Conservation (phyloP, 1,140 invertebrate genomes). For the Euwallacea similis region DNA sequence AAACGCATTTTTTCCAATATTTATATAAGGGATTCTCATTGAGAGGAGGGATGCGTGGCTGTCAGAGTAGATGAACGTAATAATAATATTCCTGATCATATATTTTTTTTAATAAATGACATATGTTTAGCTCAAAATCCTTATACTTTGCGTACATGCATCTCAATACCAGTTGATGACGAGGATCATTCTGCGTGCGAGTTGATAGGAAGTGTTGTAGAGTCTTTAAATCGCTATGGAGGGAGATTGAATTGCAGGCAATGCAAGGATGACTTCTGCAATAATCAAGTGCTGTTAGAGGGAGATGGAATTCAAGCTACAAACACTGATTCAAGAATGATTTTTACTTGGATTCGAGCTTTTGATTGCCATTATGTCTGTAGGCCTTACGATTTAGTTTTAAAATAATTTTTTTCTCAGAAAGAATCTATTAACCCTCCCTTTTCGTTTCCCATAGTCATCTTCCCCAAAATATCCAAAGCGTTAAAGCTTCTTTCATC, state of each 20-base stretch:
- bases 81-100: background rate
- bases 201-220: background rate
- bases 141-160: slow-evolving; percentile 6
- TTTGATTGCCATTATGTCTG: background rate
- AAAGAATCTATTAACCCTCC: too few relatives aligned
- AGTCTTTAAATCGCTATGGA: background rate
- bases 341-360: background rate
- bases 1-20: background rate
- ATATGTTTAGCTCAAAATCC: background rate
- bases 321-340: too few relatives aligned
- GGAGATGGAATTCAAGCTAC: background rate
- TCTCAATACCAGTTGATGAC: background rate
- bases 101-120: background rate
- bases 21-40: background rate
- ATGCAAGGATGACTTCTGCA: slow-evolving; percentile 5
- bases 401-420: too few relatives aligned
- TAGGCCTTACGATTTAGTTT: too few relatives aligned
- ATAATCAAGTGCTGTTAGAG: background rate
- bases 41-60: background rate
- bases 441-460: too few relatives aligned
- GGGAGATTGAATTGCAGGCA: slow-evolving; percentile 7
- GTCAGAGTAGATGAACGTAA: slow-evolving; percentile 10
- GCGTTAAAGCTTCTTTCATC: too few relatives aligned
- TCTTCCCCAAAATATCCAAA: too few relatives aligned
- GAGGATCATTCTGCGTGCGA: background rate